Percentiles rank a stretch among this genome's conserved stretches.
phyloP scores from a whole-genome alignment of 1,140 invertebrate genomes.

The Tetragnatha versicolor region DNA sequence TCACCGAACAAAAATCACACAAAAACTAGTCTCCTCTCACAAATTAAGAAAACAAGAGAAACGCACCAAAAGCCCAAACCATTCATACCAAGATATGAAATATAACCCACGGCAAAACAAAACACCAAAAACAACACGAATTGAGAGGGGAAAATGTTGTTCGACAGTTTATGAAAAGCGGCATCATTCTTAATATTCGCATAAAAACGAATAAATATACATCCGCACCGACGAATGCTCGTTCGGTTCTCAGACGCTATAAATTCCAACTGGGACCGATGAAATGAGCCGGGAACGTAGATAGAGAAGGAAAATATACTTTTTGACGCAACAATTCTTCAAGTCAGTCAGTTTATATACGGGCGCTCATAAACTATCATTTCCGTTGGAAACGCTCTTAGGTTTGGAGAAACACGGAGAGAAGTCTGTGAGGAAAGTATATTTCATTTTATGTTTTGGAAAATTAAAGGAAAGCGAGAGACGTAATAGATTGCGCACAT shows the following conservation, averaged over 20 bases:
- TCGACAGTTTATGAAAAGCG: no score
- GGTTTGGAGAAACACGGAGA: no score
- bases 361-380: constrained; percentile 21
- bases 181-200: no score
- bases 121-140: no score
- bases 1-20: no score
- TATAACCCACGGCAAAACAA: no score
- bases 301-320: constrained; percentile 42
- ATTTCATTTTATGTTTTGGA: background rate
- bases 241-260: constrained; percentile 14
- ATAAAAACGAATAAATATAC: constrained; percentile 16
- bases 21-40: no score
- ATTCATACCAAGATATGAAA: no score
- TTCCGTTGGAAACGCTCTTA: background rate
- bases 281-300: constrained; percentile 43
- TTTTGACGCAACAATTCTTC: constrained; percentile 37
- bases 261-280: constrained; percentile 14
- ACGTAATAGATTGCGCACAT: no score
- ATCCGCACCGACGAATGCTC: background rate
- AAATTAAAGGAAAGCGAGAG: background rate
- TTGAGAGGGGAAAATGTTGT: no score
- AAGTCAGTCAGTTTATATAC: constrained; percentile 34
- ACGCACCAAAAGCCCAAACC: no score
- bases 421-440: background rate
- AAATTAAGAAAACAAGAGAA: no score